Percentiles rank a stretch among this genome's conserved stretches.
phyloP scores from a whole-genome alignment of 2,888 invertebrate species.

The Bimastos eiseni region DNA sequence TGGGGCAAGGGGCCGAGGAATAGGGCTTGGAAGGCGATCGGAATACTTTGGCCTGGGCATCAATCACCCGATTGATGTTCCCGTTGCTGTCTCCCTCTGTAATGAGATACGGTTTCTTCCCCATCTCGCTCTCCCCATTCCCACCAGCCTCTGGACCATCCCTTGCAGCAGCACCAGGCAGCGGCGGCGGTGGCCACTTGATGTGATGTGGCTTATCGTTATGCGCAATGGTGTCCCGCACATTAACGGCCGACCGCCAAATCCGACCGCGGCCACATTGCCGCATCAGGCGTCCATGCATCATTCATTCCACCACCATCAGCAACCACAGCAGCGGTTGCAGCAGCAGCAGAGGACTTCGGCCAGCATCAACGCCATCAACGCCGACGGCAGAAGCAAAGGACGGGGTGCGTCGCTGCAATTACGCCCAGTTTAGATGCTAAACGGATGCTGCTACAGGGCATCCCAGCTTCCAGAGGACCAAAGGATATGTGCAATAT shows the following conservation, averaged over 20 bases:
- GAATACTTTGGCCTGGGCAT: neutral
- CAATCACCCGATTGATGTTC: neutral
- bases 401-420: neutral
- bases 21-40: neutral
- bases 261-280: constrained; percentile 13
- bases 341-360: neutral
- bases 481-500: too few relatives aligned
- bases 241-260: neutral
- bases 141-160: neutral
- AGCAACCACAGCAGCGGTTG: neutral
- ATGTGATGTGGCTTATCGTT: constrained; percentile 2
- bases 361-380: neutral
- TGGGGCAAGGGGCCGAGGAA: too few relatives aligned
- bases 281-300: neutral
- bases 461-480: too few relatives aligned
- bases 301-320: neutral
- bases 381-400: neutral
- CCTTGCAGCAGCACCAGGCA: neutral
- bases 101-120: neutral
- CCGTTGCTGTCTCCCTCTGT: neutral
- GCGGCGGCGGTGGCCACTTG: neutral
- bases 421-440: neutral
- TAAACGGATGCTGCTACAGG: constrained; percentile 13
- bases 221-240: constrained; percentile 13
- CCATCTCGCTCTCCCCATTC: neutral